Conservation (phyloP, 1,140 invertebrate genomes). For the Charaxes varanes region DNA sequence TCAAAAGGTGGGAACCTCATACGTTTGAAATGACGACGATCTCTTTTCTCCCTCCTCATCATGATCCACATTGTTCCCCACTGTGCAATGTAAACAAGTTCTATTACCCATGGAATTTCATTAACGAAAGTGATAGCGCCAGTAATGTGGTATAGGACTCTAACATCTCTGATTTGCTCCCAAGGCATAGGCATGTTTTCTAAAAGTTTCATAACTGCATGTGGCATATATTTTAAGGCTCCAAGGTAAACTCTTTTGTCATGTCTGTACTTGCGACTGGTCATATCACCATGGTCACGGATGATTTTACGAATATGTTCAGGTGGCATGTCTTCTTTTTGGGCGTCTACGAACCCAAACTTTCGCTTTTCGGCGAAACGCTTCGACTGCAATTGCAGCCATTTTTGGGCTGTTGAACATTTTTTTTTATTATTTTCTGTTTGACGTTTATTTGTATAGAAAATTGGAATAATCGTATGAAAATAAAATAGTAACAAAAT, state of each 20-base stretch:
- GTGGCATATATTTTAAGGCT: slow-evolving; percentile 99
- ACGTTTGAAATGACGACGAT: slow-evolving; percentile 98
- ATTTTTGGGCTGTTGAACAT: slow-evolving; percentile 87
- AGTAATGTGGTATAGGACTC: slow-evolving; percentile 98
- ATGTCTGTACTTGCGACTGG: slow-evolving; percentile 97
- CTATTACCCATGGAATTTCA: slow-evolving; percentile 99
- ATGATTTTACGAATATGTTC: slow-evolving; percentile 99
- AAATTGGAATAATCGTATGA: no score
- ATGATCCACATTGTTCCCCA: slow-evolving; percentile 99
- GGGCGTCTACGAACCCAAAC: slow-evolving; percentile 98
- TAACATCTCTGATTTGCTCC: slow-evolving; percentile 99
- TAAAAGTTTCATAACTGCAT: slow-evolving; percentile 98
- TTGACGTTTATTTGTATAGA: slow-evolving; percentile 11
- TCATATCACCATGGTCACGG: slow-evolving; percentile 99
- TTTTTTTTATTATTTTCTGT: background rate
- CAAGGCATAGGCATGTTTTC: slow-evolving; percentile 99
- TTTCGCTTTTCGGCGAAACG: slow-evolving; percentile 98
- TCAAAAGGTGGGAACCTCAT: slow-evolving; percentile 99
- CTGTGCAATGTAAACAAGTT: slow-evolving; percentile 99
- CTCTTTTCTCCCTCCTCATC: slow-evolving; percentile 99
- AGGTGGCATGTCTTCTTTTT: slow-evolving; percentile 99
- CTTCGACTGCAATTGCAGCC: slow-evolving; percentile 98
- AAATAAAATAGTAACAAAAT: no score
- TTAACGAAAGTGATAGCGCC: slow-evolving; percentile 99
- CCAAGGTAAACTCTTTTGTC: slow-evolving; percentile 99